These are phyloP conservation scores for Manis javanica DNA, from an alignment of 2,797 vertebrate genomes.

Conservation along the genomic window DNA sequence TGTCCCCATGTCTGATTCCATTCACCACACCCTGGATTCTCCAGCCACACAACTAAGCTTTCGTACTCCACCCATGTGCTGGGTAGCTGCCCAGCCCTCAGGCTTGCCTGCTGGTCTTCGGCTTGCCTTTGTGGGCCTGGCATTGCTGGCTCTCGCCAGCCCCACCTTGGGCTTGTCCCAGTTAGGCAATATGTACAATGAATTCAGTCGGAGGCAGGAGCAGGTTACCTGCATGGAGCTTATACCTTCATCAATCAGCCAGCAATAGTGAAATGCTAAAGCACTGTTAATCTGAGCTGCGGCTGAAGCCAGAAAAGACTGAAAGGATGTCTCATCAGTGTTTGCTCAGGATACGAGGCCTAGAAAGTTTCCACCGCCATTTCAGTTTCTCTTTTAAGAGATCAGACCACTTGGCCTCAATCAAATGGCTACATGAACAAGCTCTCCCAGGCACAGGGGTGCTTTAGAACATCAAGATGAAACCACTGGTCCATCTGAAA, in stretches of 20 bases:
- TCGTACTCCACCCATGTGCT: neutral
- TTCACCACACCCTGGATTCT: conserved; percentile 26
- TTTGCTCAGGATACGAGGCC: neutral
- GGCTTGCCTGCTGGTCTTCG: conserved; percentile 23
- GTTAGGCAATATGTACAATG: neutral
- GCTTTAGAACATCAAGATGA: conserved; percentile 51
- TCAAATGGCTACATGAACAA: neutral
- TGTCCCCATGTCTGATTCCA: neutral
- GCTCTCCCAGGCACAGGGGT: neutral
- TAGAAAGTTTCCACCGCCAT: neutral
- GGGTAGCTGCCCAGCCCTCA: neutral
- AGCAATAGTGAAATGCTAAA: neutral
- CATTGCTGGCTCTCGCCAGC: neutral
- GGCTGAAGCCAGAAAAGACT: neutral
- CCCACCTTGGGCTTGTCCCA: conserved; percentile 16
- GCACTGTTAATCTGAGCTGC: neutral
- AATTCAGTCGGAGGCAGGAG: neutral
- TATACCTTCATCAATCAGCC: neutral
- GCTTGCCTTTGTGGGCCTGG: conserved; percentile 13
- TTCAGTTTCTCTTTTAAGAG: conserved; percentile 42
- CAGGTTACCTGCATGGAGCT: neutral
- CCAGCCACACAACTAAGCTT: neutral
- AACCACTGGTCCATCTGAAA: conserved; percentile 57
- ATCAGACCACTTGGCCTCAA: neutral
- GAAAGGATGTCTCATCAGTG: neutral